Evolutionary conservation across 2,113 vertebrate species (phyloP).

Genomic region (Chaenocephalus aceratus): DNA sequence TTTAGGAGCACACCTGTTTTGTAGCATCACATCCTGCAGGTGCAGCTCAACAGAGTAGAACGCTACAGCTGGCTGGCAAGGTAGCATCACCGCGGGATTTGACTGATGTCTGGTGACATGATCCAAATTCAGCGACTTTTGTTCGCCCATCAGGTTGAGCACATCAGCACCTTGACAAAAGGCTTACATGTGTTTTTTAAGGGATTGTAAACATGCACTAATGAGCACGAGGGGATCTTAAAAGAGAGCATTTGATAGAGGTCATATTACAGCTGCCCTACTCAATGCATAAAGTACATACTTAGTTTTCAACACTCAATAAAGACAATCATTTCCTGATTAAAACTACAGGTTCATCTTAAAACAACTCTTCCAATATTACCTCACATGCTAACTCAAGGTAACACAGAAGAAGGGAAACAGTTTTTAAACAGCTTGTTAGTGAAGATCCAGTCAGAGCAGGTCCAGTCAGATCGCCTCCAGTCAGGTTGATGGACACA

Average conservation of each 20-base stretch:
- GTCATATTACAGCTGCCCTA: not conserved
- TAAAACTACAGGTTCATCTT: slow-evolving; percentile 11
- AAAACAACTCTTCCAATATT: not conserved
- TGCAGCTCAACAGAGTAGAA: slow-evolving; percentile 31
- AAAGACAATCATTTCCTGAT: not conserved
- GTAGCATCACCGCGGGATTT: not conserved
- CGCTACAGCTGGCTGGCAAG: slow-evolving; percentile 10
- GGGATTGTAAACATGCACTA: not conserved
- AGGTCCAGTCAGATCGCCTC: slow-evolving; percentile 47
- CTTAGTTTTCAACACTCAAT: slow-evolving; percentile 13
- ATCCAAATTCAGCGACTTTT: slow-evolving; percentile 22
- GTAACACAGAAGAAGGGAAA: not conserved
- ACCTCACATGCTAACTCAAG: not conserved
- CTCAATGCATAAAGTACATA: not conserved
- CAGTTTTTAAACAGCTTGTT: slow-evolving; percentile 17
- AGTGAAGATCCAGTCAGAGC: slow-evolving; percentile 31
- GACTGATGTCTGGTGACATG: slow-evolving; percentile 25
- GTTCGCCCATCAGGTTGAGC: slow-evolving; percentile 16
- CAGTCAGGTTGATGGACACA: slow-evolving; percentile 45
- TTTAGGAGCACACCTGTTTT: slow-evolving; percentile 29
- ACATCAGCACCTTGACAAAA: slow-evolving; percentile 8
- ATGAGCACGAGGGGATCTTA: not conserved
- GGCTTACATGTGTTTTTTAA: slow-evolving; percentile 3
- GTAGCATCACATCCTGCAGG: slow-evolving; percentile 22
- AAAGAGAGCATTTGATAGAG: not conserved